Conservation (phyloP, 2,888 invertebrate genomes). For the Epiblema foenella region DNA sequence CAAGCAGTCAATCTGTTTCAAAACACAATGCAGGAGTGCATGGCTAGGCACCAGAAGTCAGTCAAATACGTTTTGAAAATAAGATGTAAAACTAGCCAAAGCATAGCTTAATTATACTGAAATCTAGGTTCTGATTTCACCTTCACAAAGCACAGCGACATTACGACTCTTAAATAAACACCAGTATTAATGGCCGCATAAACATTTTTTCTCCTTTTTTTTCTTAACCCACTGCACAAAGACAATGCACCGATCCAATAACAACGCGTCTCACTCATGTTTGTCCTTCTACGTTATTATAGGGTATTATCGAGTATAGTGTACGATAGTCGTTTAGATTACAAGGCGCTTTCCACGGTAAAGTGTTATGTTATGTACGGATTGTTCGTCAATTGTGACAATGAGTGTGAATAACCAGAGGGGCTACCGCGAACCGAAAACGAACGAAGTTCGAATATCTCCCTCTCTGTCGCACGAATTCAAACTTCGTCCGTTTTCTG, state of each 20-base stretch:
- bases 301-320: slow-evolving; percentile 28
- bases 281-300: slow-evolving; percentile 36
- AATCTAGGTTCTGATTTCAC: too few relatives aligned
- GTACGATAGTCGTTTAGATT: slow-evolving; percentile 24
- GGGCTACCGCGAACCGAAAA: too few relatives aligned
- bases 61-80: too few relatives aligned
- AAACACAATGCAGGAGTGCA: neutral
- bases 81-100: too few relatives aligned
- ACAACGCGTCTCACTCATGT: slow-evolving; percentile 32
- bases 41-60: neutral
- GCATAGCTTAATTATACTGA: too few relatives aligned
- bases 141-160: neutral
- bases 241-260: slow-evolving; percentile 34
- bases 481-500: too few relatives aligned
- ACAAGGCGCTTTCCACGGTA: slow-evolving; percentile 32
- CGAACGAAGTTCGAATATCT: too few relatives aligned
- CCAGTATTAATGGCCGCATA: neutral
- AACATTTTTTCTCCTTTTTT: neutral
- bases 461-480: too few relatives aligned
- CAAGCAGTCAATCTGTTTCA: neutral
- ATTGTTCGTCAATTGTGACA: too few relatives aligned
- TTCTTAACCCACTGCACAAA: neutral
- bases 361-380: neutral
- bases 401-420: too few relatives aligned
- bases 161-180: neutral